These are phyloP conservation scores for Megalops atlanticus DNA, from an alignment of 2,113 vertebrate genomes.

Conservation along the genomic window DNA sequence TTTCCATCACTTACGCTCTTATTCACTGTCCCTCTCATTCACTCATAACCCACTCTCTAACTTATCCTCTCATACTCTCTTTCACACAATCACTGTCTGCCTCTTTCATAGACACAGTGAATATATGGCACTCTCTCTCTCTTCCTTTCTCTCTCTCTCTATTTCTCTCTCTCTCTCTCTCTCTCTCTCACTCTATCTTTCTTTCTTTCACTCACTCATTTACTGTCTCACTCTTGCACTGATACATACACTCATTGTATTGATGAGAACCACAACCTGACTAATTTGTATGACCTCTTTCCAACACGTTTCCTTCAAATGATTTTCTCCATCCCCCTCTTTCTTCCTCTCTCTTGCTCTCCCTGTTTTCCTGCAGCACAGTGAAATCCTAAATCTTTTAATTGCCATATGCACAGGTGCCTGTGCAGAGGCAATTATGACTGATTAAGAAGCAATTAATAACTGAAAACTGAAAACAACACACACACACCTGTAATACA, in stretches of 20 bases:
- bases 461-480: background rate
- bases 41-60: background rate
- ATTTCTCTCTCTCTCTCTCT: constrained; percentile 2
- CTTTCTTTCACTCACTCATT: background rate
- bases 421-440: background rate
- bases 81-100: no score
- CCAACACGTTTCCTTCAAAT: background rate
- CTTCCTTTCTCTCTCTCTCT: background rate
- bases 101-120: no score
- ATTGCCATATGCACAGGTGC: background rate
- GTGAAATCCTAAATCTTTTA: no score
- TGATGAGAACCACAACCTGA: no score
- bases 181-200: background rate
- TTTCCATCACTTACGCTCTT: no score
- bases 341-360: no score
- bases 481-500: background rate
- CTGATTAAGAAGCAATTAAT: background rate
- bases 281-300: no score
- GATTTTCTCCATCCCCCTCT: no score
- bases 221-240: no score
- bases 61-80: no score
- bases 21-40: background rate
- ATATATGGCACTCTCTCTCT: background rate
- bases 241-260: no score
- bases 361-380: no score